These are phyloP conservation scores for Heliconius melpomene DNA, from an alignment of 1,140 invertebrate genomes.

Conservation along the genomic window DNA sequence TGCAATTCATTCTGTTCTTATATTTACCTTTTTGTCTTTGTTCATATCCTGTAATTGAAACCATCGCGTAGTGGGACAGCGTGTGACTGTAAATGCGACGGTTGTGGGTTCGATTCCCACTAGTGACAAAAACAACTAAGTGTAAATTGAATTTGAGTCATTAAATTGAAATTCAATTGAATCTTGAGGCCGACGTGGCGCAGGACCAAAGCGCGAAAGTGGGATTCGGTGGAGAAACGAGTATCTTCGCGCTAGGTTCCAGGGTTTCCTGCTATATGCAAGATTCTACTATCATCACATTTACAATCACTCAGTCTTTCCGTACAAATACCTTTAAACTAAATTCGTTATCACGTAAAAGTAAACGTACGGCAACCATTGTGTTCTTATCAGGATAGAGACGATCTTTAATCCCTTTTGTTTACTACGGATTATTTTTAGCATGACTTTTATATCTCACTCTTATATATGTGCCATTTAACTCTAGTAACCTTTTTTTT, in stretches of 20 bases:
- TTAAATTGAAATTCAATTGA: too few relatives aligned
- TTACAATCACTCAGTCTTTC: too few relatives aligned
- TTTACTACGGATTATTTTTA: conserved; percentile 5
- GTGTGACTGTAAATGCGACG: neutral
- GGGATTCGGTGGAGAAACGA: too few relatives aligned
- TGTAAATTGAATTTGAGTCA: too few relatives aligned
- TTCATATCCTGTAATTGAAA: neutral
- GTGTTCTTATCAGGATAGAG: neutral
- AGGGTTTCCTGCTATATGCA: too few relatives aligned
- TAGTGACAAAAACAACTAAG: too few relatives aligned
- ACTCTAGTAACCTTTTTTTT: neutral
- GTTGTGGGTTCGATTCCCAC: neutral
- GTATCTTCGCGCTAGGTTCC: too few relatives aligned
- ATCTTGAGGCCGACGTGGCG: too few relatives aligned
- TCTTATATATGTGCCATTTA: conserved; percentile 4
- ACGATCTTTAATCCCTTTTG: neutral
- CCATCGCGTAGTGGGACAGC: neutral
- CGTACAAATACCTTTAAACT: neutral
- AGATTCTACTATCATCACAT: too few relatives aligned
- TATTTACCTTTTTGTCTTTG: neutral
- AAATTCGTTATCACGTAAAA: neutral
- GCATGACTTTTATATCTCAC: neutral
- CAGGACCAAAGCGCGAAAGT: too few relatives aligned
- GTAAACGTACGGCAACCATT: neutral
- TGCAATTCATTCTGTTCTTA: neutral